Evolutionary conservation across 2,888 invertebrate genomes (phyloP).

Genomic region (Globia sparganii): DNA sequence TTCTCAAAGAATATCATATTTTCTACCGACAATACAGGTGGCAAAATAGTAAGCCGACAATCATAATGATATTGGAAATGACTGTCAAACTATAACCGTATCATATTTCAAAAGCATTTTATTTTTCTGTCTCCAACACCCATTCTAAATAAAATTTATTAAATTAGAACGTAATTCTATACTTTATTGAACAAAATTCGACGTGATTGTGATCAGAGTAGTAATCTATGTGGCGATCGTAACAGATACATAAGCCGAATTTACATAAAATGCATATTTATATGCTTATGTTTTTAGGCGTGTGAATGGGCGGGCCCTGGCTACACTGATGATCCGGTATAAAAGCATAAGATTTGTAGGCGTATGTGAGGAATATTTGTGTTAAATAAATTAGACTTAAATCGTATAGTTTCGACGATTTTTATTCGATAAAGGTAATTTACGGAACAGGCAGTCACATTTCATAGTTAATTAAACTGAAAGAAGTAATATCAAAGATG

Average conservation of each 20-base stretch:
- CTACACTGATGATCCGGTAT: background rate
- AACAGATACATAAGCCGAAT: conserved; percentile 34
- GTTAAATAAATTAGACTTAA: background rate
- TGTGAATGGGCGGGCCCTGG: conserved; percentile 45
- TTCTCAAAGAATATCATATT: conserved; percentile 24
- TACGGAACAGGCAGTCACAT: background rate
- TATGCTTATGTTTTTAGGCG: conserved; percentile 31
- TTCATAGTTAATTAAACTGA: background rate
- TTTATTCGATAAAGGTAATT: background rate
- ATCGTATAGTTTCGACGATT: background rate
- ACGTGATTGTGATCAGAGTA: conserved; percentile 31
- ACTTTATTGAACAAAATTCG: conserved; percentile 38
- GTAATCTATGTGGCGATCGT: conserved; percentile 29
- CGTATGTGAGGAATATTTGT: conserved; percentile 1
- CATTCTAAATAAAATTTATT: conserved; percentile 35
- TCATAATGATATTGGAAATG: conserved; percentile 6
- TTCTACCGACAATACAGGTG: conserved; percentile 8
- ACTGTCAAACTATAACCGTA: background rate
- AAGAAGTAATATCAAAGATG: background rate
- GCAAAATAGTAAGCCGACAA: background rate
- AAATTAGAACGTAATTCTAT: conserved; percentile 34
- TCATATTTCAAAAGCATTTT: conserved; percentile 45
- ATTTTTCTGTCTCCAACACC: conserved; percentile 17
- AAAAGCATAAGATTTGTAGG: conserved; percentile 13
- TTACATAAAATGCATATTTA: conserved; percentile 49